A percentile compares a stretch with the other conserved stretches of the same genome.
Evolutionary conservation across 2,113 vertebrate genomes (phyloP).

Genomic region (Oncorhynchus keta): DNA sequence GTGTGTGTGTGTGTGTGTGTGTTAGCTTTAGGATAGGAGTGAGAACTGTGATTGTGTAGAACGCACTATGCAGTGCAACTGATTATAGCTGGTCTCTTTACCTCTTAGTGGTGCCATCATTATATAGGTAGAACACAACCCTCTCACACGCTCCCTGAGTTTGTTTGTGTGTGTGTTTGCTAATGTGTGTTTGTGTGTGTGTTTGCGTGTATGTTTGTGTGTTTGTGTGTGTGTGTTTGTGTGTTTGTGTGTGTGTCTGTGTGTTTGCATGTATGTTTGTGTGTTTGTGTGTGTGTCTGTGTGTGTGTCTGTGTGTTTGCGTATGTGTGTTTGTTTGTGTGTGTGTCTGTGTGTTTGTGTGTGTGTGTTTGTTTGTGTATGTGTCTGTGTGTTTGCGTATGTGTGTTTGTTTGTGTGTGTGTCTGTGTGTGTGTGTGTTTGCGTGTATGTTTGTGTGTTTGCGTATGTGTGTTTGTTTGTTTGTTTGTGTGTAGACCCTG

Average conservation of each 20-base stretch:
- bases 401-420: neutral
- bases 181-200: neutral
- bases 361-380: neutral
- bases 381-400: neutral
- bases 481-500: neutral
- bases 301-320: neutral
- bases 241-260: neutral
- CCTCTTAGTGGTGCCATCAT: too few relatives aligned
- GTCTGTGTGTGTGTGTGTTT: neutral
- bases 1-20: neutral
- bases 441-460: neutral
- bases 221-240: neutral
- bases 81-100: too few relatives aligned
- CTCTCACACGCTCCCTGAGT: neutral
- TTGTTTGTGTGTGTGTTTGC: conserved; percentile 4
- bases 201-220: neutral
- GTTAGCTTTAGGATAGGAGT: too few relatives aligned
- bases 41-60: too few relatives aligned
- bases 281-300: neutral
- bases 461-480: neutral
- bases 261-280: neutral
- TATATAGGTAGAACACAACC: too few relatives aligned
- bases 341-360: neutral
- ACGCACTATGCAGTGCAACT: too few relatives aligned
- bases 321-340: neutral